Conservation (phyloP, 2,797 vertebrate genomes). For the Acanthiza pusilla region DNA sequence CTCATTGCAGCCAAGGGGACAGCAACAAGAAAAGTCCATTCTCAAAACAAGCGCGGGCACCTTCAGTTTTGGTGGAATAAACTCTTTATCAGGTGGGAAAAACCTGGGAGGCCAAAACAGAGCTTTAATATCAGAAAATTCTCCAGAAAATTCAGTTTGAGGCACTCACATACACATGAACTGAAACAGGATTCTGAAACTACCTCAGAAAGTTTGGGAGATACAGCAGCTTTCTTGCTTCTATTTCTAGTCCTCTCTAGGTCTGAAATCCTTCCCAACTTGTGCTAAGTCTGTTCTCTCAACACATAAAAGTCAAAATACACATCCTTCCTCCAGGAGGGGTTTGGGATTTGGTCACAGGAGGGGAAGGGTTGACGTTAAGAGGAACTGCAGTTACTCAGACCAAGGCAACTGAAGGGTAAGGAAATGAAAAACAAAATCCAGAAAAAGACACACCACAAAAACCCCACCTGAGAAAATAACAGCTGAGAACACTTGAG, state of each 20-base stretch:
- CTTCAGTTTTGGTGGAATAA: neutral
- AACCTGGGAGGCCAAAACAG: neutral
- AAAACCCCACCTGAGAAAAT: neutral
- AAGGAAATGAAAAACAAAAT: neutral
- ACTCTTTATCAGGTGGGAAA: neutral
- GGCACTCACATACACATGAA: neutral
- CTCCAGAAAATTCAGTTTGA: neutral
- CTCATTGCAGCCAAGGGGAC: neutral
- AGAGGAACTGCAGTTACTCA: neutral
- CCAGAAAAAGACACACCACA: neutral
- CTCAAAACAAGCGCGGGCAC: neutral
- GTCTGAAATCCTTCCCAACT: neutral
- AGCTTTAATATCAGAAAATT: neutral
- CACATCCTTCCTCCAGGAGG: neutral
- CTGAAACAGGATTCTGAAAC: neutral
- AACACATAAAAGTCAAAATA: neutral
- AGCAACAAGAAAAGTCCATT: neutral
- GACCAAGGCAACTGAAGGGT: neutral
- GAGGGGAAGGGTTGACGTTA: neutral
- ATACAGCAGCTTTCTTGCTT: neutral
- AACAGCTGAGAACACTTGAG: neutral
- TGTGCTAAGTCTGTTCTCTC: neutral
- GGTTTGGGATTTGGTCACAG: neutral
- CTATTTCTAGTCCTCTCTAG: neutral
- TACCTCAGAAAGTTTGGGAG: neutral